Conservation (phyloP, 2,797 vertebrate genomes). For the Fringilla coelebs region DNA sequence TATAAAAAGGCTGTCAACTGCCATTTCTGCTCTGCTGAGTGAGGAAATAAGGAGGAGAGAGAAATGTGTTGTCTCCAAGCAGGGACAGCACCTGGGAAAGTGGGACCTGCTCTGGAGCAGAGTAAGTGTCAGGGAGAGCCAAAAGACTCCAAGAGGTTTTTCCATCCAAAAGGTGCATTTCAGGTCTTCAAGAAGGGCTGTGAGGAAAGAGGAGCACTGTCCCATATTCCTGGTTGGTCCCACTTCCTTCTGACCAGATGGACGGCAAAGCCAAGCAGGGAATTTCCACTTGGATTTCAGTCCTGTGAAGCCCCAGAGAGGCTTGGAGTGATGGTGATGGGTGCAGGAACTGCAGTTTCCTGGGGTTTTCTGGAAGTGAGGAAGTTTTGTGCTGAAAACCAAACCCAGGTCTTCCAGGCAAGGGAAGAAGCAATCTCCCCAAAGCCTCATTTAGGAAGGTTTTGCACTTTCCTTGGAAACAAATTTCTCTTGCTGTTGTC, state of each 20-base stretch:
- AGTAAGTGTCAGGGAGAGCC: background rate
- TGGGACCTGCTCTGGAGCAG: background rate
- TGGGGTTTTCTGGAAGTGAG: background rate
- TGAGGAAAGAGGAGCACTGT: background rate
- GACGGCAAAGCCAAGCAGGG: background rate
- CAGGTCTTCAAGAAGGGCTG: background rate
- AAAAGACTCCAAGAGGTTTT: background rate
- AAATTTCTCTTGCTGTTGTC: background rate
- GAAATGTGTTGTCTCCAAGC: background rate
- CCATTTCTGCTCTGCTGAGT: slow-evolving; percentile 25
- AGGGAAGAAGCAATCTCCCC: background rate
- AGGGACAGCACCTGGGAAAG: background rate
- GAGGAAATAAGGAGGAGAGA: background rate
- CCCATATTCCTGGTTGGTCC: background rate
- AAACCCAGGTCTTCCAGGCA: background rate
- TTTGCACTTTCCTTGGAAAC: background rate
- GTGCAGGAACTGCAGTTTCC: background rate
- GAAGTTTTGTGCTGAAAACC: background rate
- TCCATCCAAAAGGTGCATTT: background rate
- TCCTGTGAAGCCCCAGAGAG: background rate
- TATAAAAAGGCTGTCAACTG: slow-evolving; percentile 28
- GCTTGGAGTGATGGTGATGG: rapidly evolving
- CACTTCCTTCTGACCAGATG: background rate
- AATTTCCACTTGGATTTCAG: background rate
- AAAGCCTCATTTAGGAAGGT: background rate